phyloP scores from a whole-genome alignment of 2,888 invertebrate genomes.

The Eudemis profundana region DNA sequence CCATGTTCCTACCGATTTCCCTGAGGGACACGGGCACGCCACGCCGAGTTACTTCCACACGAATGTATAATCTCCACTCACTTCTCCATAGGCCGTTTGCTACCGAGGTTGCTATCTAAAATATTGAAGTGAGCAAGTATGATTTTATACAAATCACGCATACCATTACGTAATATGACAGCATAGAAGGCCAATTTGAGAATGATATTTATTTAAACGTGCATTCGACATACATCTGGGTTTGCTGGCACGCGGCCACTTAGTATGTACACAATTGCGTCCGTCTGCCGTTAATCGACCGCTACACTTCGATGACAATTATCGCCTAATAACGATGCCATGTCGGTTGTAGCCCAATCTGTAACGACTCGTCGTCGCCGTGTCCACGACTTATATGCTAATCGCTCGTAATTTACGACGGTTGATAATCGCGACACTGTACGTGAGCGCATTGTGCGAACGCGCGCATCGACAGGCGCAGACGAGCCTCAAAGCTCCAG shows the following conservation, averaged over 20 bases:
- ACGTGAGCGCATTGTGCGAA: constrained; percentile 81
- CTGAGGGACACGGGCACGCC: constrained; percentile 71
- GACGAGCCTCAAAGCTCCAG: constrained; percentile 53
- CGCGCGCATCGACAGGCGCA: constrained; percentile 54
- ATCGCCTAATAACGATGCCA: constrained; percentile 78
- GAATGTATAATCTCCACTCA: constrained; percentile 59
- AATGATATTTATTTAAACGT: constrained; percentile 30
- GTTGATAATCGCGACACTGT: constrained; percentile 80
- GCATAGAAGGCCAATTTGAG: constrained; percentile 18
- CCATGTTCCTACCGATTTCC: constrained; percentile 75
- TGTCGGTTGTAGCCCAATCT: constrained; percentile 75
- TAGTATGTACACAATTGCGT: constrained; percentile 66
- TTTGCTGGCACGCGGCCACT: constrained; percentile 60
- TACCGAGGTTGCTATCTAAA: constrained; percentile 8
- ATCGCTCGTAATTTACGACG: constrained; percentile 81
- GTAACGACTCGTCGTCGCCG: constrained; percentile 71
- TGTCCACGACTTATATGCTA: constrained; percentile 81
- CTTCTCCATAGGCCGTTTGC: constrained; percentile 29
- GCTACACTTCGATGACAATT: constrained; percentile 79
- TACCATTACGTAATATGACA: constrained; percentile 19
- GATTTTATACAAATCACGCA: constrained; percentile 5
- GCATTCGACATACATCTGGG: constrained; percentile 41
- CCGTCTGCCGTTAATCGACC: constrained; percentile 81
- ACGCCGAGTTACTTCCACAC: constrained; percentile 73
- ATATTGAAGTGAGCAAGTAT: not conserved